phyloP scores from a whole-genome alignment of 2,888 invertebrate genomes.

The Caenorhabditis becei region DNA sequence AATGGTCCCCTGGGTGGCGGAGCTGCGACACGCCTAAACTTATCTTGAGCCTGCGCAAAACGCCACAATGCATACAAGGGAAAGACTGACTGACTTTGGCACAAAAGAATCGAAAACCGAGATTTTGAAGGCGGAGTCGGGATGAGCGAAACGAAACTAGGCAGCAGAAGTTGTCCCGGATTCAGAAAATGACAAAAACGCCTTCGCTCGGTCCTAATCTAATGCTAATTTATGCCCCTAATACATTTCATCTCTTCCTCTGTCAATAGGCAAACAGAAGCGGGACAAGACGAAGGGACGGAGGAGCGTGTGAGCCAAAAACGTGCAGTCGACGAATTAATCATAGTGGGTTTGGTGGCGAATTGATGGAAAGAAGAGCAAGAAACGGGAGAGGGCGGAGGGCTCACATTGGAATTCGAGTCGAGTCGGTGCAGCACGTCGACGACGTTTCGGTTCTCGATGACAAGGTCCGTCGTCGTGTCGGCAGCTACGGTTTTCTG shows the following conservation, averaged over 20 bases:
- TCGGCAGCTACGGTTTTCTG: conserved; percentile 55
- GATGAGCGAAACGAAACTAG: not conserved
- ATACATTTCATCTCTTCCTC: conserved; percentile 39
- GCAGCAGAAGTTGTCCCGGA: conserved; percentile 10
- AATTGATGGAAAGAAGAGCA: conserved; percentile 36
- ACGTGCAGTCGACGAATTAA: conserved; percentile 56
- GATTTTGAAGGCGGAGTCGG: conserved; percentile 24
- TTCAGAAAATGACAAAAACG: conserved; percentile 5
- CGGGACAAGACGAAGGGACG: not conserved
- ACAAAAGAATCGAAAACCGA: conserved; percentile 52
- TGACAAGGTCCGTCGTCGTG: conserved; percentile 66
- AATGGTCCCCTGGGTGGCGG: conserved; percentile 61
- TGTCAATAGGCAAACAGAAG: conserved; percentile 39
- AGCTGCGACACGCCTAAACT: conserved; percentile 53
- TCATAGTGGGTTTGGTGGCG: conserved; percentile 47
- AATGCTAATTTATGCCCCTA: conserved; percentile 27
- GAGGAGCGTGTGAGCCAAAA: conserved; percentile 55
- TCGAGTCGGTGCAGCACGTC: conserved; percentile 59
- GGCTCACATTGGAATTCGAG: conserved; percentile 57
- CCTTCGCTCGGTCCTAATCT: not conserved
- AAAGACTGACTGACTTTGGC: conserved; percentile 27
- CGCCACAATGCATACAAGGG: conserved; percentile 13
- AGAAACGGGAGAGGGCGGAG: not conserved
- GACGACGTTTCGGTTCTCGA: conserved; percentile 74
- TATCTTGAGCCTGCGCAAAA: conserved; percentile 31